Evolutionary conservation across 2,113 vertebrate species (phyloP).

Genomic region (Calidris pygmaea): DNA sequence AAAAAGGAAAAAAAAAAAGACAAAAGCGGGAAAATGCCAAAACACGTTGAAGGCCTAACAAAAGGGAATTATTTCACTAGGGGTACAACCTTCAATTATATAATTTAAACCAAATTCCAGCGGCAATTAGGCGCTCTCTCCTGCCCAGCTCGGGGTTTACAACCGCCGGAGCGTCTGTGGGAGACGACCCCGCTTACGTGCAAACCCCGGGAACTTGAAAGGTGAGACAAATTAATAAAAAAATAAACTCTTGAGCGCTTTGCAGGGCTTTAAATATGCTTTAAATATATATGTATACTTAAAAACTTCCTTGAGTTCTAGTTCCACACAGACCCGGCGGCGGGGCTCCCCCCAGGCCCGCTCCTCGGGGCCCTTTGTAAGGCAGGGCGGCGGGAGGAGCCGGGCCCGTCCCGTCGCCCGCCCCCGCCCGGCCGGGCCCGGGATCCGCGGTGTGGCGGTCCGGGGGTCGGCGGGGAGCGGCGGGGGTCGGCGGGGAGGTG

Average conservation of each 20-base stretch:
- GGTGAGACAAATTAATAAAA: not conserved
- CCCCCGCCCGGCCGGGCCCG: not conserved
- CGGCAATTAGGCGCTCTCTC: not conserved
- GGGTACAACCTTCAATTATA: not conserved
- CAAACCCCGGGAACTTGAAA: not conserved
- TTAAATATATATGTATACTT: too few species aligned
- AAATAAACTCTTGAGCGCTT: not conserved
- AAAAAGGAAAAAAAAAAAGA: not conserved
- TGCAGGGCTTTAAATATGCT: not conserved
- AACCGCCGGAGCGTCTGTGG: not conserved
- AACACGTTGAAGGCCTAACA: not conserved
- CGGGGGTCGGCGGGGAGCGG: not conserved
- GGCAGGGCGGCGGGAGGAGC: not conserved
- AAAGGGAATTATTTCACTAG: not conserved
- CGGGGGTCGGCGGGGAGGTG: not conserved
- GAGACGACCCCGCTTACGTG: not conserved
- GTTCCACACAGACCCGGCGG: not conserved
- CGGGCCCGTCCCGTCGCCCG: not conserved
- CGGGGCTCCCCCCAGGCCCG: not conserved
- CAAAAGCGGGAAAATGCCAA: conserved; percentile 33
- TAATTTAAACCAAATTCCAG: not conserved
- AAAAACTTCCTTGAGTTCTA: not conserved
- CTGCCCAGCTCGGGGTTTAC: not conserved
- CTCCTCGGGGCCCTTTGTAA: conserved; percentile 17
- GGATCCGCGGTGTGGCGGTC: not conserved